A percentile compares a stretch with the other conserved stretches of the same genome.
These are phyloP conservation scores for Junonia oenone DNA, from an alignment of 2,888 invertebrate species.

Conservation along the genomic window DNA sequence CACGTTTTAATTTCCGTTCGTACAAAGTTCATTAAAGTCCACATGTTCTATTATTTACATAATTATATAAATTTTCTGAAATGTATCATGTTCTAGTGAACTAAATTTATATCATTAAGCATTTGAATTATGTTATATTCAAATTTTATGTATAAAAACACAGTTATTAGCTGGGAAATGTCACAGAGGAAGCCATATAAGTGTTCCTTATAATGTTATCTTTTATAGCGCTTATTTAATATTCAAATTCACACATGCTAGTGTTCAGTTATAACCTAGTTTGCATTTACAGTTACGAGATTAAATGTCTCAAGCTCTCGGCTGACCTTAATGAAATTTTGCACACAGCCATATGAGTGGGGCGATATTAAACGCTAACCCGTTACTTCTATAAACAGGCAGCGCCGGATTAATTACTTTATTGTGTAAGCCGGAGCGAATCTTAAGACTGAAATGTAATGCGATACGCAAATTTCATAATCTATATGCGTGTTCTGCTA, in stretches of 20 bases:
- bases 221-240: conserved; percentile 25
- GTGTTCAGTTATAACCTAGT: conserved; percentile 23
- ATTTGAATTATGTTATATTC: conserved; percentile 4
- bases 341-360: conserved; percentile 18
- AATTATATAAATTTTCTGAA: neutral
- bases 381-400: conserved; percentile 15
- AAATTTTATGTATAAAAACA: conserved; percentile 12
- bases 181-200: conserved; percentile 24
- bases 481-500: neutral
- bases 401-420: conserved; percentile 17
- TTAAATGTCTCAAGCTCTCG: conserved; percentile 22
- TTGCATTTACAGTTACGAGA: conserved; percentile 24
- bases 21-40: neutral
- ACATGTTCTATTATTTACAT: neutral
- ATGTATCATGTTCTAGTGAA: neutral
- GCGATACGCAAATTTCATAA: conserved; percentile 16
- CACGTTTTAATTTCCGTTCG: neutral
- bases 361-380: conserved; percentile 14
- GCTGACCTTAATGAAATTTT: conserved; percentile 27
- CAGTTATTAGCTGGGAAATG: conserved; percentile 26
- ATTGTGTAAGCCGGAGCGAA: conserved; percentile 16
- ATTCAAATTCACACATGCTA: conserved; percentile 28
- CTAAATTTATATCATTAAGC: conserved; percentile 7
- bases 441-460: conserved; percentile 10
- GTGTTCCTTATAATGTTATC: conserved; percentile 31